phyloP scores from a whole-genome alignment of 2,797 vertebrate species.

The Parotocinclus haroldoi region DNA sequence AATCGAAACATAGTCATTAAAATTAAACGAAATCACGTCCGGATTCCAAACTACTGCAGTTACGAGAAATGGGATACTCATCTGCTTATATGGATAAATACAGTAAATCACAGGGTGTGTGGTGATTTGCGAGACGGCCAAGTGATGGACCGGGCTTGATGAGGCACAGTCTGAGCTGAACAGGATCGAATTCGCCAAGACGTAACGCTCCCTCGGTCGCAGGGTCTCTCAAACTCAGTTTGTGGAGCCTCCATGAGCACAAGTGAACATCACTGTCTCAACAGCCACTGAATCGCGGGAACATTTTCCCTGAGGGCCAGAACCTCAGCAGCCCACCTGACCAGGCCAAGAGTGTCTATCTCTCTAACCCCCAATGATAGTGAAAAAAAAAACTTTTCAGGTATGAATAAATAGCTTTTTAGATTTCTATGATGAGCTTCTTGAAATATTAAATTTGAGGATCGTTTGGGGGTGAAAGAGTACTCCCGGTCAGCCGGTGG shows the following conservation, averaged over 20 bases:
- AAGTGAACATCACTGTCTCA: slow-evolving; percentile 53
- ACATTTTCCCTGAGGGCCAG: slow-evolving; percentile 38
- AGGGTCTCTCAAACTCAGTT: slow-evolving; percentile 51
- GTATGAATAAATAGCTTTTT: background rate
- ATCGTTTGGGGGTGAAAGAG: slow-evolving; percentile 39
- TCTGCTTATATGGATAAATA: slow-evolving; percentile 71
- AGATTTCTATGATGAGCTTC: background rate
- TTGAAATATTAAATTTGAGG: slow-evolving; percentile 1
- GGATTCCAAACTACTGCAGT: slow-evolving; percentile 66
- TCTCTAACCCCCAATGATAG: slow-evolving; percentile 30
- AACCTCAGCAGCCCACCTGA: slow-evolving; percentile 42
- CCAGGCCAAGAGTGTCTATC: slow-evolving; percentile 41
- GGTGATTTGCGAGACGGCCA: slow-evolving; percentile 67
- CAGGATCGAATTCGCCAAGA: slow-evolving; percentile 44
- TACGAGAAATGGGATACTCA: slow-evolving; percentile 64
- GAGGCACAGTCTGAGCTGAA: slow-evolving; percentile 17
- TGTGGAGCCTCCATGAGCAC: slow-evolving; percentile 62
- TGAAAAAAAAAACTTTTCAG: background rate
- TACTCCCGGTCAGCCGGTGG: slow-evolving; percentile 38
- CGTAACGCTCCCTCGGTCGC: background rate
- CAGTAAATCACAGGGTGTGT: slow-evolving; percentile 66
- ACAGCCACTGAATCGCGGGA: slow-evolving; percentile 40
- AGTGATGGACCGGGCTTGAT: slow-evolving; percentile 57
- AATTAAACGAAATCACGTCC: slow-evolving; percentile 66
- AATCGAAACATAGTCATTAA: slow-evolving; percentile 57